Base-by-base conservation (phyloP, 2,113 vertebrate species). In the Ceyx melanurus region DNA sequence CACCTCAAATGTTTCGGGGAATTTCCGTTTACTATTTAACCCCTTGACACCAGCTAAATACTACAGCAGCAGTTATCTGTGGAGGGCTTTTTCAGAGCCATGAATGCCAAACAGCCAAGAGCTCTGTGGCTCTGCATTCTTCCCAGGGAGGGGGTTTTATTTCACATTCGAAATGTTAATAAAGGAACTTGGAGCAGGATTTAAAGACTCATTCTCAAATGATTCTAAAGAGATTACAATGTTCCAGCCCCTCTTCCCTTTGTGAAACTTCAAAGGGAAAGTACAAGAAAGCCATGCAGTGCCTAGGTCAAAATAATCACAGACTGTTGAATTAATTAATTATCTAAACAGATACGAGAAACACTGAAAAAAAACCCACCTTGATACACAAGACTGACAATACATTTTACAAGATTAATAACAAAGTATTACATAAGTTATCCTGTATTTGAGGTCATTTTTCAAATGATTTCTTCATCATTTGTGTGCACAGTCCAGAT, bases 1-100 rank as follows among this genome's bases (percentile, higher is more conserved):
- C 42, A 79, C 28, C 61, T 89, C 51, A 70, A 90, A 48, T 78
- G 67, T 51, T 71, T 79, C 73, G 70, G 28, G 67, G 75, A 89
- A 53, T 53, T 85, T 75, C 26, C 76, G 42, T 62, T 82, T 84
- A 40, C 45, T 77, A 40, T 82, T 96, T 93, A 93, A 90, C 57
- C 66, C 87, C 64, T 74, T 77, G 71, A 77, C 57, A 91, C 12
- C 71, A 89, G 51, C 40, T 67, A 93, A 81, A 75, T 90, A 89
- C 25, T 86, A 57, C 70, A 75, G 29, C 26, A 88, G 70, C 9
- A 68, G 48, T 35, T 82, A 70, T 73, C 45, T 89, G 46, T 8
- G n/a, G 29, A 60, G 4, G 5, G 5, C 0, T 2, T 89, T 82
- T 33, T 5, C 62, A 79, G 42, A 79, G 50, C 50, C 82, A 66